These are phyloP conservation scores for Pachypeltis micranthus DNA, from an alignment of 1,140 invertebrate genomes.

Conservation along the genomic window DNA sequence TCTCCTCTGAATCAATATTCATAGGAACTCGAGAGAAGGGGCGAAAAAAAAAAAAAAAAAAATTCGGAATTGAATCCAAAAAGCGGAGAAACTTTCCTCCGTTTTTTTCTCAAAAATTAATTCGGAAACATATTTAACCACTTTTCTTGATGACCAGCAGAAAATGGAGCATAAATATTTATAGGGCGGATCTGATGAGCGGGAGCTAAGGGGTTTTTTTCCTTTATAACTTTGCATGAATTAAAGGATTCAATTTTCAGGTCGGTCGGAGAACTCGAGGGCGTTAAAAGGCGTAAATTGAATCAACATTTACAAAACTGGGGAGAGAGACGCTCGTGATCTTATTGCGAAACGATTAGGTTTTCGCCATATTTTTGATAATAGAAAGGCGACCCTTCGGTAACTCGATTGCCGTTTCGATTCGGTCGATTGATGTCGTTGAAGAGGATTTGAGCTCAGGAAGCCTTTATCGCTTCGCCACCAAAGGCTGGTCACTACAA, in stretches of 20 bases:
- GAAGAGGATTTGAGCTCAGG: too few species aligned
- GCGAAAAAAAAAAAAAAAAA: neutral
- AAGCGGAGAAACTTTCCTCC: too few species aligned
- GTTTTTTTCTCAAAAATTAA: constrained; percentile 1
- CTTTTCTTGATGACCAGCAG: constrained; percentile 8
- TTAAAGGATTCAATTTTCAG: constrained; percentile 4
- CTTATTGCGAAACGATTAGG: neutral
- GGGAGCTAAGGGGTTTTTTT: too few species aligned
- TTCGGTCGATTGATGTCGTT: too few species aligned
- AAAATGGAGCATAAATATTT: neutral
- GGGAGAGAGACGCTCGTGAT: neutral
- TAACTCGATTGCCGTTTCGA: too few species aligned
- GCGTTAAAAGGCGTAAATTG: constrained; percentile 4
- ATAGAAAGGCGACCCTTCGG: neutral
- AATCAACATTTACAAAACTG: constrained; percentile 1
- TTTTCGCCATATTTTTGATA: too few species aligned
- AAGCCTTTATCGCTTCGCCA: too few species aligned
- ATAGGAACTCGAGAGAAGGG: neutral
- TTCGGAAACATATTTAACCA: constrained; percentile 2
- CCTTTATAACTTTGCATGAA: constrained; percentile 6
- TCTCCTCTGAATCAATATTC: neutral
- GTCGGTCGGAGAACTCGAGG: neutral
- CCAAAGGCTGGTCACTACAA: too few species aligned
- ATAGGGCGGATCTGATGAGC: neutral
- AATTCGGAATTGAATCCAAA: too few species aligned